Evolutionary conservation across 2,113 vertebrate species (phyloP), one percentile per base, ranked within the genome.

Genomic region (Onychostruthus taczanowskii): DNA sequence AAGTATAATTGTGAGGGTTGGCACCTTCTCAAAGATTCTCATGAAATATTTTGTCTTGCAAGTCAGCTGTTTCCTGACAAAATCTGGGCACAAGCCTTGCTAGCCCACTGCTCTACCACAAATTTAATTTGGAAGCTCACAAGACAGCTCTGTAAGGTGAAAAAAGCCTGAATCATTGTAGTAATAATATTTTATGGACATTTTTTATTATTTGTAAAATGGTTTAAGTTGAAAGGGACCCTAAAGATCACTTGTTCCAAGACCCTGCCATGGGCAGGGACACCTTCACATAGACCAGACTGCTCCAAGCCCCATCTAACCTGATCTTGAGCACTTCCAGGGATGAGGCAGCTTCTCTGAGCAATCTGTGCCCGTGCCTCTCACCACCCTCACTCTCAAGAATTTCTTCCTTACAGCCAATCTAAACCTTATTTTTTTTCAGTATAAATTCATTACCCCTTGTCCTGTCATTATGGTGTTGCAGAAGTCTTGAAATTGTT

Each of bases 1-100:
- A 91, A n/a, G 26, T 62, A 62, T 69, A 58, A 83, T 58, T 77
- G 67, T 77, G 67, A 73, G 81, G 62, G 56, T 72, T 74, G 76
- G 83, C 61, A 78, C 31, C 62, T 6, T 62, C 85, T 30, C 53
- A 89, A 85, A 82, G 39, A 46, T 67, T 95, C 52, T 46, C 43
- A 41, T 80, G 81, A 91, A 94, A 53, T 69, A 79, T 31, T 91
- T 84, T 82, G 74, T 84, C 44, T 95, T 79, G n/a, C 26, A 82
- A 77, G 67, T 33, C 63, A 91, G 70, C 53, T 91, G 37, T 87
- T 93, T 83, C 87, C 63, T 95, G 74, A 74, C 63, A 84, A 70
- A 88, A 95, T 63, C 41, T 73, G 84, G 82, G 44, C 59, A 94
- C 16, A 63, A 53, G 59, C 9, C 46, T 74, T 67, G 35, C 62